Percentiles rank a stretch among this genome's conserved stretches.
Evolutionary conservation across 2,888 invertebrate genomes (phyloP).

Genomic region (Linyphia triangularis): DNA sequence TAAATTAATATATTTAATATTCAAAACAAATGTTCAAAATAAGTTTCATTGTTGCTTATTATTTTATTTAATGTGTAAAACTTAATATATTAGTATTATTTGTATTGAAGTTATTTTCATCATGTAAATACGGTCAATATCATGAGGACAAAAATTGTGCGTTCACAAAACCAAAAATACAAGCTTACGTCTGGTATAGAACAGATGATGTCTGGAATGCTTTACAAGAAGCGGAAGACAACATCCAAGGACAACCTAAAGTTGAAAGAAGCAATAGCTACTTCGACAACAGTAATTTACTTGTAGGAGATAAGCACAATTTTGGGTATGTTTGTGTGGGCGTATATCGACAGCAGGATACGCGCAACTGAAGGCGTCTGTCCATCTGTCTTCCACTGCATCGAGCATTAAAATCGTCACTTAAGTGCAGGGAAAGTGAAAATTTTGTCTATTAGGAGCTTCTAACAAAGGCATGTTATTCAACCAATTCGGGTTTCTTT

Average conservation of each 20-base stretch:
- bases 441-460: slow-evolving; percentile 35
- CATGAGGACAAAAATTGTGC: too few species aligned
- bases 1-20: too few species aligned
- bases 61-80: too few species aligned
- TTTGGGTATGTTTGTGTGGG: slow-evolving; percentile 18
- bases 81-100: too few species aligned
- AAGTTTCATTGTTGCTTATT: too few species aligned
- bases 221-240: not conserved
- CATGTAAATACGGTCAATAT: too few species aligned
- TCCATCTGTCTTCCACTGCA: slow-evolving; percentile 48
- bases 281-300: slow-evolving; percentile 16
- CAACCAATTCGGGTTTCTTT: slow-evolving; percentile 12
- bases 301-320: not conserved
- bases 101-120: too few species aligned
- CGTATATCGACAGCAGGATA: slow-evolving; percentile 55
- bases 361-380: slow-evolving; percentile 53
- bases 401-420: slow-evolving; percentile 39
- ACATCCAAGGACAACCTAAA: not conserved
- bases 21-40: too few species aligned
- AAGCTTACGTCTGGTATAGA: not conserved
- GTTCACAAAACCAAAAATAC: too few species aligned
- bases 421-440: slow-evolving; percentile 10
- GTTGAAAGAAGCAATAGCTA: not conserved
- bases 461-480: not conserved
- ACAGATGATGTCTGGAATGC: not conserved